A percentile compares a stretch with the other conserved stretches of the same genome.
phyloP scores from a whole-genome alignment of 1,140 invertebrate genomes.

The Meteorus sp. region DNA sequence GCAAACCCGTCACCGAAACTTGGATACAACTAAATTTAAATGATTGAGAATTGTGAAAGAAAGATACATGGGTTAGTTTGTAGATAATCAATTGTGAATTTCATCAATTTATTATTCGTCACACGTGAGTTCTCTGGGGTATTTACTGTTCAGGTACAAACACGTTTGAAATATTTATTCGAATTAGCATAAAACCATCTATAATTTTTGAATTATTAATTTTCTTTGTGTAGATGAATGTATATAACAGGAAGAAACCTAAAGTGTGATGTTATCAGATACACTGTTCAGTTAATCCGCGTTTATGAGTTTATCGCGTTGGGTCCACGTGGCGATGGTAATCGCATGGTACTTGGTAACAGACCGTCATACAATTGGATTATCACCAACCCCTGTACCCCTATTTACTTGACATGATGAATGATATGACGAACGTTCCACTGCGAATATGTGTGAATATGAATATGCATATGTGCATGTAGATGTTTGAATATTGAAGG shows the following conservation, averaged over 20 bases:
- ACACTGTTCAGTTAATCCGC: constrained; percentile 51
- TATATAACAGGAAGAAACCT: too few relatives aligned
- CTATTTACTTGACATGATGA: too few relatives aligned
- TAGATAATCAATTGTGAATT: too few relatives aligned
- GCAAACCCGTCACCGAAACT: too few relatives aligned
- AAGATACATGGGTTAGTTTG: too few relatives aligned
- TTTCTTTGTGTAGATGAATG: constrained; percentile 13
- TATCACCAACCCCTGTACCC: constrained; percentile 21
- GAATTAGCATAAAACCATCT: constrained; percentile 53
- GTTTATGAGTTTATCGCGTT: constrained; percentile 51
- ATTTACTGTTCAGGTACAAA: too few relatives aligned
- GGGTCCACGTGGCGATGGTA: constrained; percentile 21
- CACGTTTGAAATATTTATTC: constrained; percentile 1
- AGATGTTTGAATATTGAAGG: neutral
- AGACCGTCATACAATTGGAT: constrained; percentile 37
- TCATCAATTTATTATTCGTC: too few relatives aligned
- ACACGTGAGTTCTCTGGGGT: too few relatives aligned
- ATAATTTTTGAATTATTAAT: constrained; percentile 53
- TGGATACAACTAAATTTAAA: too few relatives aligned
- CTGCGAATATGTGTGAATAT: too few relatives aligned
- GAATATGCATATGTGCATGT: neutral
- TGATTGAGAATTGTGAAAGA: too few relatives aligned
- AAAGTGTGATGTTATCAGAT: constrained; percentile 6
- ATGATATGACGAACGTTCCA: too few relatives aligned
- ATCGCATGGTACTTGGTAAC: constrained; percentile 33